Base-by-base conservation (phyloP, 2,888 invertebrate genomes). In the Andrena haemorrhoa region DNA sequence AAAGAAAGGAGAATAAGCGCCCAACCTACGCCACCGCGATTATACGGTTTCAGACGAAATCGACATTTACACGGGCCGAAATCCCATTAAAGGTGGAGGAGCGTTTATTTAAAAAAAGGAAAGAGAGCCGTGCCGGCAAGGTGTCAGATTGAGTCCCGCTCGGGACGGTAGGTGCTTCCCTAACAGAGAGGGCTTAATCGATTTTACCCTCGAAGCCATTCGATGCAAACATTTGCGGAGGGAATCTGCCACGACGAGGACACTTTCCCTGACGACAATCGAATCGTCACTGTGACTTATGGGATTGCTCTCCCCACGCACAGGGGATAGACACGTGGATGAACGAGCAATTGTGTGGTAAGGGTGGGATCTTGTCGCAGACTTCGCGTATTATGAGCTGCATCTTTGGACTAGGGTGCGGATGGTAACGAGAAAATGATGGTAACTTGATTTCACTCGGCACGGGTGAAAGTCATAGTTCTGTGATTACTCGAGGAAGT, bases 401-500 rank as follows among this genome's bases (percentile, higher is more conserved):
- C 35, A 8, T 35, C 2, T n/a, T 31, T 60, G 26, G 51, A 61
- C 29, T 20, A 29, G n/a, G 16, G 12, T 8, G 33, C 65, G 69
- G 60, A 51, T 65, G 41, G 53, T 47, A 56, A 35, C 7, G 53
- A 29, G 56, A 65, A 53, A 79, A 83, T 70, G 76, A 79, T 31
- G 64, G 71, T 73, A 72, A 76, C 69, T 76, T 71, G 76, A 84
- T 82, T 82, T 79, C 83, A 69, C 76, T 58, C 26, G 56, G 71
- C 75, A 49, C 12, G 20, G 56, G 33, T 29, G 35, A 35, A 61
- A 63, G 49, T 58, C 35, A 47, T 71, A 65, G 56, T 74, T 75
- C 51, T 20, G 33, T 3, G 72, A 79, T 84, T 82, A 84, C 64
- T 71, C 47, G 65, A 51, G 70, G 16, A 68, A n/a, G 10, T 16